Evolutionary conservation across 2,888 invertebrate genomes (phyloP).

Genomic region (Drosophila nigricruria): DNA sequence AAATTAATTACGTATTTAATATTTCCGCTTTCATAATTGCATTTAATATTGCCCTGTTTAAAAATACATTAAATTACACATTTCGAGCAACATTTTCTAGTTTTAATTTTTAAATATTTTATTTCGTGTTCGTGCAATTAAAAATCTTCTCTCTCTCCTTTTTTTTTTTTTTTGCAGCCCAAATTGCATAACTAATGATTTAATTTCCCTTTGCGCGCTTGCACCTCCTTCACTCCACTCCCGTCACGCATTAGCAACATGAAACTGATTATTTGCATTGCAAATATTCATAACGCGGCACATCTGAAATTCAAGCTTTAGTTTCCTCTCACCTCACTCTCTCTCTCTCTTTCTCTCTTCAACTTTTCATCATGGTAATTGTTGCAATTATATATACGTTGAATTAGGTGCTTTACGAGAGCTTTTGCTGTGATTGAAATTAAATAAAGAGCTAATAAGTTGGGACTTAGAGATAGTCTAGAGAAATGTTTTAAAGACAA

Average conservation of each 20-base stretch:
- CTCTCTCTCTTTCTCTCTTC: background rate
- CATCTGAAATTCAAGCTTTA: conserved; percentile 45
- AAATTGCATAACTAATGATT: conserved; percentile 76
- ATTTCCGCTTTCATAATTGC: conserved; percentile 7
- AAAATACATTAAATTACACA: conserved; percentile 11
- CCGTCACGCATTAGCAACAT: conserved; percentile 48
- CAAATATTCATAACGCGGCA: conserved; percentile 54
- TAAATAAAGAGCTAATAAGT: conserved; percentile 6
- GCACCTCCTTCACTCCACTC: conserved; percentile 2
- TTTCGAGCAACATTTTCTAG: background rate
- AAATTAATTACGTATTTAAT: background rate
- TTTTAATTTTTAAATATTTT: conserved; percentile 10
- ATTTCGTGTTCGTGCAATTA: conserved; percentile 53
- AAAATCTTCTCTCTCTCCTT: conserved; percentile 33
- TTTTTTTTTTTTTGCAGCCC: background rate
- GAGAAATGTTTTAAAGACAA: background rate
- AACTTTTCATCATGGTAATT: conserved; percentile 46
- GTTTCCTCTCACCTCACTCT: conserved; percentile 1
- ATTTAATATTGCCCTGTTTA: conserved; percentile 8
- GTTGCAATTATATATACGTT: conserved; percentile 20
- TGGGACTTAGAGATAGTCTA: background rate
- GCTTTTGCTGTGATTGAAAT: conserved; percentile 22
- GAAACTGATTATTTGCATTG: conserved; percentile 79
- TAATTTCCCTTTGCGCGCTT: conserved; percentile 53
- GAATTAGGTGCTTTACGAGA: background rate